Base-by-base conservation (phyloP, 2,888 invertebrate species). In the Coenonympha glycerion region DNA sequence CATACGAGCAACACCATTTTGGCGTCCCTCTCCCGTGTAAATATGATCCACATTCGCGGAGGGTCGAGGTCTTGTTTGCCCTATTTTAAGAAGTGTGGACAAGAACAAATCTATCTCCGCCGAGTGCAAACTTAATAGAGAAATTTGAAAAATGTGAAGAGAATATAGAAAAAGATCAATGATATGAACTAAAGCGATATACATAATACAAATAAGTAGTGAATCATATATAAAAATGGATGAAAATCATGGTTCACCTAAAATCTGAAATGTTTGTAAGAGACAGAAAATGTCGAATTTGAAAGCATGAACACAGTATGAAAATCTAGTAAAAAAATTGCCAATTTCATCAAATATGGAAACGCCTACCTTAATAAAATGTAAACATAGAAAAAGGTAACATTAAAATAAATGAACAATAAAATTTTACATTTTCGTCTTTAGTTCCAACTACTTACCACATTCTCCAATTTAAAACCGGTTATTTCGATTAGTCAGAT, bases 41-140 rank as follows among this genome's bases (percentile, higher is more conserved):
- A 71, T 73, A 78, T 80, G 76, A 77, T 79, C 74, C 72, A 75
- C 69, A 69, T 72, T 73, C 70, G 68, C 66, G 65, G 70, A 70
- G 71, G 70, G 72, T 69, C 68, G 71, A 68, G 66, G 66, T 69
- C 69, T 73, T 71, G 68, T 71, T 74, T 77, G 74, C 70, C 69
- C 73, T 65, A 74, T 73, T 68, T 66, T 66, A 69, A 71, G 70
- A 71, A 69, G 71, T 66, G 73, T 60, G 62, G 73, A 71, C 70
- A 68, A 65, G 64, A 65, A 67, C 65, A 69, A 69, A 68, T 71
- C 63, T 62, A 59, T 61, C 59, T 59, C 56, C 58, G 59, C 55
- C 49, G 55, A 65, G 63, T 64, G 63, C 59, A 65, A 64, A 65
- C 63, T 63, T 63, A 62, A 64, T 57, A 59, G 49, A 56, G 48